Percentiles rank a stretch among this genome's conserved stretches.
phyloP scores from a whole-genome alignment of 2,113 vertebrate species.

The Paracanthobrama guichenoti region DNA sequence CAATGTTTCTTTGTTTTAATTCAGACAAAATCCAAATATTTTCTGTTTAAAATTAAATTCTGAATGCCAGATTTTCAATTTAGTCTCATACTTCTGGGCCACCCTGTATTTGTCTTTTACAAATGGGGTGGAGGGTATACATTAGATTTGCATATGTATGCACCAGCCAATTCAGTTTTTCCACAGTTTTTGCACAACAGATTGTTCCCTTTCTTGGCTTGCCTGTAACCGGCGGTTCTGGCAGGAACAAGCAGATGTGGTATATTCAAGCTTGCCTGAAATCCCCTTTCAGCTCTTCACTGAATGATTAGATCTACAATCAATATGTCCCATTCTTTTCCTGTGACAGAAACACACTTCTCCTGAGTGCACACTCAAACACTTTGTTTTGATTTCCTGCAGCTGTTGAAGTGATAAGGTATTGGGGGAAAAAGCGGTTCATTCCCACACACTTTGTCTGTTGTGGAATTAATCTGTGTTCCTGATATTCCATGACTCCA shows the following conservation, averaged over 20 bases:
- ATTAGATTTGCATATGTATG: not conserved
- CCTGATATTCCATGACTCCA: too few species aligned
- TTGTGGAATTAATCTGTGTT: too few species aligned
- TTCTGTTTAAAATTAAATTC: not conserved
- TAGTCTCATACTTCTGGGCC: not conserved
- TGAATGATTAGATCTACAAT: constrained; percentile 56
- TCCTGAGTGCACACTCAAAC: constrained; percentile 9
- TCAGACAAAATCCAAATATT: not conserved
- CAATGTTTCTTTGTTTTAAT: not conserved
- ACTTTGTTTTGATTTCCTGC: constrained; percentile 30
- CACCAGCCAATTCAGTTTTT: not conserved
- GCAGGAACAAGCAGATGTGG: not conserved
- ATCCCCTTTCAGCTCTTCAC: constrained; percentile 38
- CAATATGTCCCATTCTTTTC: constrained; percentile 49
- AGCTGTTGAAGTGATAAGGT: constrained; percentile 8
- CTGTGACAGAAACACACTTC: constrained; percentile 32
- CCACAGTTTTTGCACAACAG: not conserved
- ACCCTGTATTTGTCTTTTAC: not conserved
- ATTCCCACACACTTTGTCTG: not conserved
- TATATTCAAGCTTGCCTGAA: constrained; percentile 39
- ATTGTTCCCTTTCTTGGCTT: constrained; percentile 4
- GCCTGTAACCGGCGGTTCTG: not conserved
- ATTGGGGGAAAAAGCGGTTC: not conserved
- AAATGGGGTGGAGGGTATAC: not conserved
- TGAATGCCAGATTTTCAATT: not conserved